Conservation (phyloP, 2,888 invertebrate genomes). For the Ariolimax columbianus region DNA sequence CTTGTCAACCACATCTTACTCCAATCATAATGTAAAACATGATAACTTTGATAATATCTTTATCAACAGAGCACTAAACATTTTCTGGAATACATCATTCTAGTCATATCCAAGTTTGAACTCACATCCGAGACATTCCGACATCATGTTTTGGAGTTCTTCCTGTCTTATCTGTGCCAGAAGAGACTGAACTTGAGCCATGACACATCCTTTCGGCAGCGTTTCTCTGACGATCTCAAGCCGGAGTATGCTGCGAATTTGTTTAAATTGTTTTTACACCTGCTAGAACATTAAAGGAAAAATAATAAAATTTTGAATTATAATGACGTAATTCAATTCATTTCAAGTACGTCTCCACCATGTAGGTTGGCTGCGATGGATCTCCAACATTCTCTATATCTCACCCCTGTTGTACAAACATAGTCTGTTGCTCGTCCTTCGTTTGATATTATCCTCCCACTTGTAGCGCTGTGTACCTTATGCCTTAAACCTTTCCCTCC, state of each 20-base stretch:
- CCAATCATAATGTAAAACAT: too few relatives aligned
- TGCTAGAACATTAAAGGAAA: background rate
- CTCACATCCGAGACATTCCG: constrained; percentile 75
- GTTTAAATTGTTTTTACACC: constrained; percentile 19
- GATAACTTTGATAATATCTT: background rate
- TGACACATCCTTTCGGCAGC: background rate
- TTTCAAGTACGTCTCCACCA: too few relatives aligned
- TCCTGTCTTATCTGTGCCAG: constrained; percentile 37
- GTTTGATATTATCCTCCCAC: too few relatives aligned
- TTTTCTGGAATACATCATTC: constrained; percentile 86
- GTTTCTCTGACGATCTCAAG: constrained; percentile 3
- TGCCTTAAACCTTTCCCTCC: too few relatives aligned
- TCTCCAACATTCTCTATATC: too few relatives aligned
- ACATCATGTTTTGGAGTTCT: constrained; percentile 30
- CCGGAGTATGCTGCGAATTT: constrained; percentile 6
- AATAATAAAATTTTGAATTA: background rate
- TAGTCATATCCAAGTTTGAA: constrained; percentile 85
- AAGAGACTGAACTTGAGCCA: constrained; percentile 6
- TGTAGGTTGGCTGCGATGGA: too few relatives aligned
- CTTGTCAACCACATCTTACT: too few relatives aligned
- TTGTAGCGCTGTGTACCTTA: too few relatives aligned
- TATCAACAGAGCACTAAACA: constrained; percentile 83
- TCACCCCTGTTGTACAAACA: too few relatives aligned
- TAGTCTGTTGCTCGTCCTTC: too few relatives aligned
- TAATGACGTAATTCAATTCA: background rate